phyloP scores from a whole-genome alignment of 2,888 invertebrate genomes.

The Cordylochernes scorpioides region DNA sequence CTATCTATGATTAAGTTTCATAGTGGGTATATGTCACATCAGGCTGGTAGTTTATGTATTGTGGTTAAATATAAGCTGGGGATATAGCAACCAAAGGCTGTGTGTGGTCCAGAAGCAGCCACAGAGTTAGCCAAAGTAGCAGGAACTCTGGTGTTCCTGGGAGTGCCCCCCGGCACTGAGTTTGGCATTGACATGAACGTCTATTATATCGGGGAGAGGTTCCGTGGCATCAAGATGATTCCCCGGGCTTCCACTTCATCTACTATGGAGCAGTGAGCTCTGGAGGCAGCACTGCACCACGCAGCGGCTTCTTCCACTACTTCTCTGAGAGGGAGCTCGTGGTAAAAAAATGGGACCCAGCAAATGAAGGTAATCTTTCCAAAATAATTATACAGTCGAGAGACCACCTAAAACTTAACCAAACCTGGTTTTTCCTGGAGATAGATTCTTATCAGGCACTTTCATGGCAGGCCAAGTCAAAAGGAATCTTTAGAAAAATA shows the following conservation, averaged over 20 bases:
- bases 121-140: conserved; percentile 47
- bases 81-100: too few species aligned
- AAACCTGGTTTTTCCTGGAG: too few species aligned
- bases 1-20: too few species aligned
- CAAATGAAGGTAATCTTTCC: conserved; percentile 33
- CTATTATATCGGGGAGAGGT: conserved; percentile 70
- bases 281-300: conserved; percentile 30
- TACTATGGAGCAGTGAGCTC: conserved; percentile 39
- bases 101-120: conserved; percentile 47
- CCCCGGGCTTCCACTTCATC: conserved; percentile 85
- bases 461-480: too few species aligned
- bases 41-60: too few species aligned
- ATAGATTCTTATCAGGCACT: too few species aligned
- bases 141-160: conserved; percentile 48
- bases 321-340: conserved; percentile 56
- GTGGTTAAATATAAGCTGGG: too few species aligned
- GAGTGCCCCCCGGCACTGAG: conserved; percentile 68
- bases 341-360: conserved; percentile 58
- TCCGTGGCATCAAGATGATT: conserved; percentile 92
- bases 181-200: conserved; percentile 82
- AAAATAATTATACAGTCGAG: too few species aligned
- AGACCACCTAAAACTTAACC: too few species aligned
- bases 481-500: too few species aligned
- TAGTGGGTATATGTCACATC: too few species aligned
- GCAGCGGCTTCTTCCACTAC: conserved; percentile 58